These are phyloP conservation scores for Labrus mixtus DNA, from an alignment of 2,113 vertebrate species.

Conservation along the genomic window DNA sequence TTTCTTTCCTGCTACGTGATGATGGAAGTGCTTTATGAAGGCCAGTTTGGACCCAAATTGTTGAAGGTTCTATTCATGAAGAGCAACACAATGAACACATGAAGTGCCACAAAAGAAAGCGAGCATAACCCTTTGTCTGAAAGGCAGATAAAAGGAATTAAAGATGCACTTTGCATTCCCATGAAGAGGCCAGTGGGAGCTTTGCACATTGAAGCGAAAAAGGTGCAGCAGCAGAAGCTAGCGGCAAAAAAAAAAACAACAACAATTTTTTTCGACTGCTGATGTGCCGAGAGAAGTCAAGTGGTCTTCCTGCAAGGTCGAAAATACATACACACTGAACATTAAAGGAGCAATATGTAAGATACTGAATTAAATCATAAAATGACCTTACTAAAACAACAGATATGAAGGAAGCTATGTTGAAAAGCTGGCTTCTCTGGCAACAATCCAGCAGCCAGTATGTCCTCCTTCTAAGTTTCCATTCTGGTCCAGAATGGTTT, in stretches of 20 bases:
- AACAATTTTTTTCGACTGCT: conserved; percentile 5
- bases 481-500: no score
- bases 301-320: conserved; percentile 17
- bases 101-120: conserved; percentile 48
- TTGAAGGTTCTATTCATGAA: conserved; percentile 1
- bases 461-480: no score
- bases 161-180: conserved; percentile 54
- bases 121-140: conserved; percentile 59
- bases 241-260: conserved; percentile 8
- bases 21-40: background rate
- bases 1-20: conserved; percentile 8
- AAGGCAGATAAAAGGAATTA: conserved; percentile 63
- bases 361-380: no score
- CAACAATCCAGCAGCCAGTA: no score
- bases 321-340: conserved; percentile 32
- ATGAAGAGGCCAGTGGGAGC: conserved; percentile 46
- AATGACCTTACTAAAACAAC: no score
- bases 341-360: background rate
- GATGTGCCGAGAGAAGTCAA: conserved; percentile 25
- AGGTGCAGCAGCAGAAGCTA: conserved; percentile 47
- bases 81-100: conserved; percentile 7
- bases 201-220: conserved; percentile 60
- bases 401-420: no score
- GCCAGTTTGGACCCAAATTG: background rate
- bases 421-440: no score